Base-by-base conservation (phyloP, 1,140 invertebrate genomes). In the Apis laboriosa region DNA sequence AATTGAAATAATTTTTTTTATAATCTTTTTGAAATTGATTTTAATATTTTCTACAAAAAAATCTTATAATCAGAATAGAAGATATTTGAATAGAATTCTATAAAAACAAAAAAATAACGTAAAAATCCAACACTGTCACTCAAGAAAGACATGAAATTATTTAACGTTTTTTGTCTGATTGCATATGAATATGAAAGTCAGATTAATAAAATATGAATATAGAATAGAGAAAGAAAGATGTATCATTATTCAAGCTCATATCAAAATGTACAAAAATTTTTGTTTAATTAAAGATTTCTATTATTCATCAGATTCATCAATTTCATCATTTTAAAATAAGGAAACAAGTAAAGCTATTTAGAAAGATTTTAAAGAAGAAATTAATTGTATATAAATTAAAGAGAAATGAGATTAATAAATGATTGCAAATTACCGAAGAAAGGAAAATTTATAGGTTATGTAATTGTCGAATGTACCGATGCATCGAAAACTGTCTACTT, bases 401-500 rank as follows among this genome's bases (percentile, higher is more conserved):
- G 17, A n/a, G 17, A 34, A 72, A 58, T 24, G 71, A 21, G 51
- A 72, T 56, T 34, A 34, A 19, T 8, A 72, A 49, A 17, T 19
- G 53, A 63, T 51, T 19, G 43, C 43, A 34, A n/a, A 24, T 21
- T n/a, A n/a, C 4, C 60, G n/a, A 51, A 19, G 28, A 24, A 53
- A 21, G 24, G 11, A 0, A 7, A 43, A 43, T 7, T 43, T 43
- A 43, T 43, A 43, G 60, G 9, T 66, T 49, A 28, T n/a, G 60
- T 70, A 28, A 28, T 83, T 28, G 55, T 71, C 9, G 43, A 68
- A 51, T 34, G n/a, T 7, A 21, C 3, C 28, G 49, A 51, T 68
- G 63, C 13, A 12, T 24, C 80, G 34, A 71, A 49, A 71, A 67
- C 56, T 66, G 72, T 77, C 58, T 34, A 17, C 77, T 78, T 61